Evolutionary conservation across 2,888 invertebrate species (phyloP).

Genomic region (Luperina nickerlii): DNA sequence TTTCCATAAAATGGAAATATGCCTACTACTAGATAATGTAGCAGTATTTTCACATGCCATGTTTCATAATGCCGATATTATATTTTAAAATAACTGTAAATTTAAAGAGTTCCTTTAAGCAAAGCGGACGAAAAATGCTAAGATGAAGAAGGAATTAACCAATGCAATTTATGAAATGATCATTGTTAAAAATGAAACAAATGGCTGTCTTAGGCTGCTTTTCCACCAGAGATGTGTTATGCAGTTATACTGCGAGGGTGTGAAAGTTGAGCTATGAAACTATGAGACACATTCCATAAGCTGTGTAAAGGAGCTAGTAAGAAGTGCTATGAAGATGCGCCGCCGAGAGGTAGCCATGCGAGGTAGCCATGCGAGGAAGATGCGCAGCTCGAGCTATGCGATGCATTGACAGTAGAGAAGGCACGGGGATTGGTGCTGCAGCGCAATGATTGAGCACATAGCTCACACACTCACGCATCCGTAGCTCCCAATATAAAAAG

Average conservation of each 20-base stretch:
- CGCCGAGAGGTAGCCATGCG: too few relatives aligned
- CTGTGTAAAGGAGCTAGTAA: not conserved
- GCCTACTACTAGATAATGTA: not conserved
- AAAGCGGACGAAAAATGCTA: slow-evolving; percentile 56
- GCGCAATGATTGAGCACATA: not conserved
- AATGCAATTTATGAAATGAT: not conserved
- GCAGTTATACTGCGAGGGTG: not conserved
- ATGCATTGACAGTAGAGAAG: too few relatives aligned
- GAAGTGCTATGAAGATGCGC: not conserved
- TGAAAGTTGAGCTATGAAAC: too few relatives aligned
- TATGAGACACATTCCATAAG: too few relatives aligned
- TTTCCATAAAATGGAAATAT: slow-evolving; percentile 33
- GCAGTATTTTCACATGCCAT: slow-evolving; percentile 4
- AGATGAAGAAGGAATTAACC: slow-evolving; percentile 48
- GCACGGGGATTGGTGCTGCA: not conserved
- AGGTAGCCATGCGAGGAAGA: too few relatives aligned
- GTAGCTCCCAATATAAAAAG: not conserved
- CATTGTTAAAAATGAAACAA: slow-evolving; percentile 1
- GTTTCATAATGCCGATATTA: not conserved
- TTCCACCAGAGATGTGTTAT: not conserved
- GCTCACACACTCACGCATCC: not conserved
- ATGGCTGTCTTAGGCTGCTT: not conserved
- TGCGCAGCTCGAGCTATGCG: not conserved
- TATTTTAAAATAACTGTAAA: not conserved
- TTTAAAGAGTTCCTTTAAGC: slow-evolving; percentile 48